These are phyloP conservation scores for Momotus momota DNA, from an alignment of 2,797 vertebrate species.

Conservation along the genomic window DNA sequence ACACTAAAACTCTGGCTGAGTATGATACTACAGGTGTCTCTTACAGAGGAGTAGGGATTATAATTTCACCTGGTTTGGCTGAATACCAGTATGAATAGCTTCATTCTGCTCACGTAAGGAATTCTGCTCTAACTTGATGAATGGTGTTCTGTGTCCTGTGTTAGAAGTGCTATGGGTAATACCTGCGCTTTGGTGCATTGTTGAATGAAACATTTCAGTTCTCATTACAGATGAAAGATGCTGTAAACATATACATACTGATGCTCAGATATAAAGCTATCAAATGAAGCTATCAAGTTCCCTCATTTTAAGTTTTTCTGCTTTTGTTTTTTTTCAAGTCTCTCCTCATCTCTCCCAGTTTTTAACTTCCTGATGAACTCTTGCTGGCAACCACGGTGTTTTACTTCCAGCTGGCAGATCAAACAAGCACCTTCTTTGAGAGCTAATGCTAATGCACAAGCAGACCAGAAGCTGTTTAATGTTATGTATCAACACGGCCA, in stretches of 20 bases:
- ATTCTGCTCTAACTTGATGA: background rate
- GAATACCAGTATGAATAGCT: background rate
- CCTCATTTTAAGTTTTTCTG: background rate
- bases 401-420: conserved; percentile 32
- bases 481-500: background rate
- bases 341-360: conserved; percentile 40
- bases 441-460: background rate
- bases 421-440: conserved; percentile 15
- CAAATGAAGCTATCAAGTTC: background rate
- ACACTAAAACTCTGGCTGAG: background rate
- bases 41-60: background rate
- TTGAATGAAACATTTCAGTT: background rate
- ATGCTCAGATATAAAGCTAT: background rate
- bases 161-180: background rate
- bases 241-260: background rate
- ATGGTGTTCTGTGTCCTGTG: background rate
- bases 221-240: background rate
- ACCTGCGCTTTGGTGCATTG: background rate
- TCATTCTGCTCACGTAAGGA: background rate
- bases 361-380: conserved; percentile 51
- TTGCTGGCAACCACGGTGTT: background rate
- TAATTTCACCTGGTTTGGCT: background rate
- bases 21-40: background rate
- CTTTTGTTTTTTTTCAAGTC: conserved; percentile 12
- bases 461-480: background rate